Conservation (phyloP, 2,113 vertebrate genomes). For the Ameiurus melas region DNA sequence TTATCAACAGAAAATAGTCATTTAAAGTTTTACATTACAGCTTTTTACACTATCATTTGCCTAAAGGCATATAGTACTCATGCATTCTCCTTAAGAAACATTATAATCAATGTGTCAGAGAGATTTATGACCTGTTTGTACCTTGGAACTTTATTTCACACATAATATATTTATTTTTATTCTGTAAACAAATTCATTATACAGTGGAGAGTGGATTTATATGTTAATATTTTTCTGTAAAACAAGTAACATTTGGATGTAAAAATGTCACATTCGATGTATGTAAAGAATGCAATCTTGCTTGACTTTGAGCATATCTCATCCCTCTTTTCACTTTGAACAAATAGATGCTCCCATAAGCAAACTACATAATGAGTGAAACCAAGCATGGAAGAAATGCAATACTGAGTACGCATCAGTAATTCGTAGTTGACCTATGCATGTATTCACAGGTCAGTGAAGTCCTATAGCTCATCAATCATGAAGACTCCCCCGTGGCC, state of each 20-base stretch:
- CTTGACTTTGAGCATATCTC: too few relatives aligned
- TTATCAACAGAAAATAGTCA: background rate
- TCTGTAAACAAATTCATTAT: background rate
- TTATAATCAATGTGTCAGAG: background rate
- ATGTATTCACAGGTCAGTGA: constrained; percentile 29
- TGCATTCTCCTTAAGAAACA: background rate
- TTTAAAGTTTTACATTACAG: background rate
- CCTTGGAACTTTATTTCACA: background rate
- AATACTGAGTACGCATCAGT: constrained; percentile 3
- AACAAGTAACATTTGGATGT: background rate
- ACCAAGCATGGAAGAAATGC: background rate
- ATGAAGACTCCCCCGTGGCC: constrained; percentile 48
- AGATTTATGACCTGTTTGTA: background rate
- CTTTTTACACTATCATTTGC: background rate
- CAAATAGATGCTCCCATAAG: background rate
- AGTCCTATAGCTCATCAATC: constrained; percentile 55
- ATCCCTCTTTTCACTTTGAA: background rate
- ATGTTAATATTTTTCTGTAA: background rate
- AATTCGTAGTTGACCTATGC: constrained; percentile 3
- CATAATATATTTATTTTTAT: background rate
- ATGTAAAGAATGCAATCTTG: background rate
- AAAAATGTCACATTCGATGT: background rate
- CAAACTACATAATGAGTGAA: constrained; percentile 1
- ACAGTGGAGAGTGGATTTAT: background rate
- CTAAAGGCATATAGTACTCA: background rate